Conservation (phyloP, 2,113 vertebrate species). For the Ranitomeya imitator region DNA sequence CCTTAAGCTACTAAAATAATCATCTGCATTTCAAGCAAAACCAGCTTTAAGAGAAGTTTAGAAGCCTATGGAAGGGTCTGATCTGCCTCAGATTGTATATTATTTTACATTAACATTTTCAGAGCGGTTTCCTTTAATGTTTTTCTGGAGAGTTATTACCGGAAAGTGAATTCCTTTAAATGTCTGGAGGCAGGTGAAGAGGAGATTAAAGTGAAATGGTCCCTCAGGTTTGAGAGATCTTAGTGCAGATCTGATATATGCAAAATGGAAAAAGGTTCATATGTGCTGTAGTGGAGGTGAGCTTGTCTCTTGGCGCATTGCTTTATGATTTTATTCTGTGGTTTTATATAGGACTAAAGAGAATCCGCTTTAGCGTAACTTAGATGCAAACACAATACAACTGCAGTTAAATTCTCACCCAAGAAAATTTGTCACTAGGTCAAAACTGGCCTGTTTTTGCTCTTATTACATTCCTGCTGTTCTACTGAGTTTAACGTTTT, state of each 20-base stretch:
- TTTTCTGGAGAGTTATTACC: slow-evolving; percentile 15
- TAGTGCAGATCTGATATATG: neutral
- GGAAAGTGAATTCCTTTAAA: neutral
- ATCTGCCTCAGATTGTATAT: slow-evolving; percentile 40
- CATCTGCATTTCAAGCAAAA: slow-evolving; percentile 68
- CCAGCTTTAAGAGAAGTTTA: slow-evolving; percentile 61
- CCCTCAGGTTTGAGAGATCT: neutral
- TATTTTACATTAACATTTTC: neutral
- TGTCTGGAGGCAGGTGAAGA: neutral
- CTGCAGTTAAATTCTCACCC: no score
- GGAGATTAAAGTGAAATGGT: neutral
- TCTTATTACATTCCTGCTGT: no score
- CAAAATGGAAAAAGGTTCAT: neutral
- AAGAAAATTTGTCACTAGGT: no score
- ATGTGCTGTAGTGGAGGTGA: neutral
- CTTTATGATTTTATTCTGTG: neutral
- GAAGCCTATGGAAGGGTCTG: slow-evolving; percentile 50
- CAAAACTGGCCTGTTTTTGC: no score
- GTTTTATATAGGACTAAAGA: neutral
- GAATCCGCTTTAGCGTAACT: no score
- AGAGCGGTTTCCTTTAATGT: slow-evolving; percentile 36
- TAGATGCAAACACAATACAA: no score
- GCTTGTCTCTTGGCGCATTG: neutral
- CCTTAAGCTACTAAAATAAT: slow-evolving; percentile 64
- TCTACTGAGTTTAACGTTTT: no score